Evolutionary conservation across 1,140 invertebrate genomes (phyloP).

Genomic region (Apis laboriosa): DNA sequence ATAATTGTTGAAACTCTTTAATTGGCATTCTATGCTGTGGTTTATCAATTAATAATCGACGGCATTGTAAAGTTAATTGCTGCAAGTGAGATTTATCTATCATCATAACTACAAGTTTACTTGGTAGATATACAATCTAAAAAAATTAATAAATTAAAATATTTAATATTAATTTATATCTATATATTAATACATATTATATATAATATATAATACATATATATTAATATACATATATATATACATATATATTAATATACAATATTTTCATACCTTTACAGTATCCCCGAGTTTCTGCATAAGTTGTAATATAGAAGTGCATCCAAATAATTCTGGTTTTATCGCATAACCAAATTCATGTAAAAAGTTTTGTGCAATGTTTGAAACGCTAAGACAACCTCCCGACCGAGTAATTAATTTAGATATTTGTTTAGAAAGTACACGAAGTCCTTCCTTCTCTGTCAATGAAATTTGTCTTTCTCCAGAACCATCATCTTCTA

Average conservation of each 20-base stretch:
- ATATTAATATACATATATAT: background rate
- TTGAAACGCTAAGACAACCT: slow-evolving; percentile 77
- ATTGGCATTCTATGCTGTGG: slow-evolving; percentile 79
- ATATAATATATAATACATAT: background rate
- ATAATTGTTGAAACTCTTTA: slow-evolving; percentile 79
- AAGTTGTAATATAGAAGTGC: slow-evolving; percentile 81
- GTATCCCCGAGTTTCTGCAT: slow-evolving; percentile 81
- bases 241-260: background rate
- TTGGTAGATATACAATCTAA: slow-evolving; percentile 71
- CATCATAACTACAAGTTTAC: slow-evolving; percentile 73
- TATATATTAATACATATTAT: background rate
- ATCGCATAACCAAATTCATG: slow-evolving; percentile 83
- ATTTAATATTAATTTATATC: background rate
- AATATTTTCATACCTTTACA: slow-evolving; percentile 75
- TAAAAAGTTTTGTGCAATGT: slow-evolving; percentile 80
- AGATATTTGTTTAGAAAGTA: slow-evolving; percentile 83
- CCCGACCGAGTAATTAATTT: slow-evolving; percentile 79
- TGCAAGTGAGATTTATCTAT: slow-evolving; percentile 78
- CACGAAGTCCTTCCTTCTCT: slow-evolving; percentile 80
- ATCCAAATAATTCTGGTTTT: slow-evolving; percentile 82
- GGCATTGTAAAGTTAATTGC: slow-evolving; percentile 80
- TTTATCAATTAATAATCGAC: slow-evolving; percentile 83
- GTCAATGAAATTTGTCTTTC: slow-evolving; percentile 83
- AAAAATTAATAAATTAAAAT: slow-evolving; percentile 21
- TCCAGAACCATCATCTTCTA: slow-evolving; percentile 82